These are phyloP conservation scores for Paradoxurus hermaphroditus DNA, from an alignment of 2,113 vertebrate genomes.

Conservation along the genomic window DNA sequence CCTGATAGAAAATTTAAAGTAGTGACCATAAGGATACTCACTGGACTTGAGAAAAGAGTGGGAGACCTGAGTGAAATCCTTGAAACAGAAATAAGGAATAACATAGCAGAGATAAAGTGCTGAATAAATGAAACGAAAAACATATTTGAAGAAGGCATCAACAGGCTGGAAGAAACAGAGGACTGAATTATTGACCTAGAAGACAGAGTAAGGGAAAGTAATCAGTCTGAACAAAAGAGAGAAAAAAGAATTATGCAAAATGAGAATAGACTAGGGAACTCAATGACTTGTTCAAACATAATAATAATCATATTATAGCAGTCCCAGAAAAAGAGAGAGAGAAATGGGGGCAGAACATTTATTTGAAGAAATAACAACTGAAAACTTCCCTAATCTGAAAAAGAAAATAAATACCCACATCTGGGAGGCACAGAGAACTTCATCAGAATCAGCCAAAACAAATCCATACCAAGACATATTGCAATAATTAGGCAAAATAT, in stretches of 20 bases:
- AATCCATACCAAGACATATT: neutral
- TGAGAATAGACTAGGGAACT: neutral
- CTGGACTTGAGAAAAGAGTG: neutral
- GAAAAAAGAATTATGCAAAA: neutral
- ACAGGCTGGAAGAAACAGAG: neutral
- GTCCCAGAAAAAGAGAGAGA: neutral
- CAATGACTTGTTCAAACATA: neutral
- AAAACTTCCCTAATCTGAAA: neutral
- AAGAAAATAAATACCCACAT: neutral
- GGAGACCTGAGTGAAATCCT: neutral
- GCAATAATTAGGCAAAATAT: neutral
- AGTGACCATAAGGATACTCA: neutral
- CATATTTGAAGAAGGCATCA: neutral
- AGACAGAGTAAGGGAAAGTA: neutral
- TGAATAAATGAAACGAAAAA: neutral
- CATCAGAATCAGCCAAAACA: neutral
- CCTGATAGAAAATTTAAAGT: neutral
- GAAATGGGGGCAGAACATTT: neutral
- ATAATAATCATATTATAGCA: neutral
- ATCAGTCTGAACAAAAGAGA: neutral
- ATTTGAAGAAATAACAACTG: neutral
- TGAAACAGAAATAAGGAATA: neutral
- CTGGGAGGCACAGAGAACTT: neutral
- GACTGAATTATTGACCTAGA: neutral
- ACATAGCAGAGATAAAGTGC: neutral